Base-by-base conservation (phyloP, 2,113 vertebrate species). In the Pantherophis guttatus region DNA sequence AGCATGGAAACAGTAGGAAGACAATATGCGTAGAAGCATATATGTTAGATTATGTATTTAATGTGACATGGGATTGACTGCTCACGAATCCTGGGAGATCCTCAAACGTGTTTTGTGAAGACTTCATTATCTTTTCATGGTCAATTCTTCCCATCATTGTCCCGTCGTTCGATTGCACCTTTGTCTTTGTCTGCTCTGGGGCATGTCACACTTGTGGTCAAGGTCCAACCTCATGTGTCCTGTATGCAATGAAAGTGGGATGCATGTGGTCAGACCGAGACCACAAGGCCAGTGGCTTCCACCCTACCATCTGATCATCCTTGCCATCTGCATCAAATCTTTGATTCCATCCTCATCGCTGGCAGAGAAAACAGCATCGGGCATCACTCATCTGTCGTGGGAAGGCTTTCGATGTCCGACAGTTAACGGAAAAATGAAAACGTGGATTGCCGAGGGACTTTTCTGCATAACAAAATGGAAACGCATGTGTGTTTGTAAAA, bases 261-360 rank as follows among this genome's bases (percentile, higher is more conserved):
- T 98, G 97, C 98, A 97, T 98, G 98, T 98, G 98, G 98, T 98
- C 98, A 98, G 98, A 99, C 98, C 98, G 98, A 98, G 98, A 98
- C 98, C 98, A 98, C 97, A 98, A 97, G 97, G 97, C 98, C 98
- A 97, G 98, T 98, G 98, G 98, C 98, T n/a, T 70, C 97, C 96
- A 97, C 92, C 94, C 96, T 98, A 97, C 98, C 98, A 98, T 97
- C 98, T 93, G 94, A 97, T 96, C 96, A 96, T 95, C 97, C 91
- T 92, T n/a, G 1, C 81, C 92, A 1, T 91, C 91, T 87, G 75
- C 88, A 90, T 89, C 89, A 65, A 62, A 54, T 0, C 0, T 92
- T 0, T 0, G 11, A 55, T 23, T 55, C 62, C 94, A 86, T 70
- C 94, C 87, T 90, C 95, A 33, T 33, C 50, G 21, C 33, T 94